Evolutionary conservation across 1,140 invertebrate species (phyloP).

Genomic region (Panulirus ornatus): DNA sequence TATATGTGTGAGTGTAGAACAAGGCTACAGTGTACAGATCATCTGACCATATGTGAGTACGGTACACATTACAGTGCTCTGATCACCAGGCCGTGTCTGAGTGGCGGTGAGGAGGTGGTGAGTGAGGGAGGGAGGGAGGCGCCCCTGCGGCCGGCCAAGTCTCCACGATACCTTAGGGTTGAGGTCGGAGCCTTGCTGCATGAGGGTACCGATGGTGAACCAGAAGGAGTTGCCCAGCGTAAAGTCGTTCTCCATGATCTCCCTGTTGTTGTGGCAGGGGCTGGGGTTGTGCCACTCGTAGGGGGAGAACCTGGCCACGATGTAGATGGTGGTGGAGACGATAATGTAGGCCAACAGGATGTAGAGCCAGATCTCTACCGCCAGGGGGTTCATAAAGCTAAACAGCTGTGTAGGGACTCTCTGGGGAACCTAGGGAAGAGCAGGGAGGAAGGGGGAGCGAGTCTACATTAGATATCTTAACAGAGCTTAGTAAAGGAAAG

Average conservation of each 20-base stretch:
- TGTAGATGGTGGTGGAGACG: constrained; percentile 81
- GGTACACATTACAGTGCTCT: too few relatives aligned
- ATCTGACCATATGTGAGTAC: too few relatives aligned
- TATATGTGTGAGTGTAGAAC: not conserved
- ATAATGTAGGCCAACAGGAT: constrained; percentile 82
- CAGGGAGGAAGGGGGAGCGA: not conserved
- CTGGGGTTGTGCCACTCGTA: constrained; percentile 82
- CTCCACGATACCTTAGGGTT: constrained; percentile 85
- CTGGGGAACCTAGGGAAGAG: constrained; percentile 76
- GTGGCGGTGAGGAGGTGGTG: not conserved
- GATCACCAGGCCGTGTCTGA: not conserved
- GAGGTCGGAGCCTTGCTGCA: constrained; percentile 95
- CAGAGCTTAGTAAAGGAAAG: too few relatives aligned
- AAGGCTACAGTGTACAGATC: too few relatives aligned
- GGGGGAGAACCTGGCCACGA: constrained; percentile 80
- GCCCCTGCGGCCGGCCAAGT: not conserved
- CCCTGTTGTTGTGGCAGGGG: constrained; percentile 87
- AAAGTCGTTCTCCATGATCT: constrained; percentile 92
- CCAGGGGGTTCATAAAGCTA: constrained; percentile 83
- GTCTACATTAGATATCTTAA: not conserved
- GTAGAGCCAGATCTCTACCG: constrained; percentile 83
- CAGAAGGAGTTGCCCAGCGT: constrained; percentile 95
- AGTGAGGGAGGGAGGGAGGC: not conserved
- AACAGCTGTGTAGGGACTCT: constrained; percentile 81
- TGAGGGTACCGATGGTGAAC: constrained; percentile 96